Evolutionary conservation across 1,140 invertebrate genomes (phyloP).

Genomic region (Hyles euphorbiae): DNA sequence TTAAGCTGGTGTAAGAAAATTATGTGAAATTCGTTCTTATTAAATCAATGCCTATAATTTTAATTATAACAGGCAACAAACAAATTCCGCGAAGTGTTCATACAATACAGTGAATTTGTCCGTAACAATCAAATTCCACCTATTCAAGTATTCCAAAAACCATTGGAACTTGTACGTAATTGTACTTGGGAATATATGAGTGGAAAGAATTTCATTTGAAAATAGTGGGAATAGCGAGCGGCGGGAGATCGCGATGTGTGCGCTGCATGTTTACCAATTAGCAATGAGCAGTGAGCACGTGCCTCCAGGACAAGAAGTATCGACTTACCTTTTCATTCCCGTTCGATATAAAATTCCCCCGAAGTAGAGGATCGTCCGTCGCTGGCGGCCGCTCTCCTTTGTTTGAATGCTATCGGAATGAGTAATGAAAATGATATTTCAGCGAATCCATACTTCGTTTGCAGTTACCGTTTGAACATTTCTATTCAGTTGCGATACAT

Average conservation of each 20-base stretch:
- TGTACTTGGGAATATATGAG: slow-evolving; percentile 59
- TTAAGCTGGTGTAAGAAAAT: too few species aligned
- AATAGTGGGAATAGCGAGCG: slow-evolving; percentile 45
- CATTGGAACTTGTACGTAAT: slow-evolving; percentile 45
- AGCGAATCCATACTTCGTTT: slow-evolving; percentile 27
- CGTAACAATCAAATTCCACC: slow-evolving; percentile 46
- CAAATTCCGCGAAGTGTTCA: too few species aligned
- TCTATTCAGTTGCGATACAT: slow-evolving; percentile 19
- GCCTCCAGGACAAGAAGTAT: slow-evolving; percentile 32
- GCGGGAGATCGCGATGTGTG: slow-evolving; percentile 37
- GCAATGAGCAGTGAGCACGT: slow-evolving; percentile 41
- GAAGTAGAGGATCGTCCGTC: slow-evolving; percentile 21
- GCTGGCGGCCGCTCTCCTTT: slow-evolving; percentile 22
- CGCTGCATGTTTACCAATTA: slow-evolving; percentile 64
- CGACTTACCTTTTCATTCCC: slow-evolving; percentile 40
- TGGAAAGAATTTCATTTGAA: slow-evolving; percentile 69
- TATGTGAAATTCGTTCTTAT: too few species aligned
- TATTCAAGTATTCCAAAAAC: slow-evolving; percentile 51
- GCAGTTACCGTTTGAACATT: slow-evolving; percentile 34
- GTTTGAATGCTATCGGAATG: slow-evolving; percentile 28
- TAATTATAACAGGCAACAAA: too few species aligned
- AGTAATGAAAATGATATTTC: slow-evolving; percentile 23
- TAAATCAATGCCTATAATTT: too few species aligned
- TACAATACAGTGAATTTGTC: too few species aligned
- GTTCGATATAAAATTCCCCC: slow-evolving; percentile 46